phyloP scores from a whole-genome alignment of 2,113 vertebrate species.

The Microcebus ravelobensis region DNA sequence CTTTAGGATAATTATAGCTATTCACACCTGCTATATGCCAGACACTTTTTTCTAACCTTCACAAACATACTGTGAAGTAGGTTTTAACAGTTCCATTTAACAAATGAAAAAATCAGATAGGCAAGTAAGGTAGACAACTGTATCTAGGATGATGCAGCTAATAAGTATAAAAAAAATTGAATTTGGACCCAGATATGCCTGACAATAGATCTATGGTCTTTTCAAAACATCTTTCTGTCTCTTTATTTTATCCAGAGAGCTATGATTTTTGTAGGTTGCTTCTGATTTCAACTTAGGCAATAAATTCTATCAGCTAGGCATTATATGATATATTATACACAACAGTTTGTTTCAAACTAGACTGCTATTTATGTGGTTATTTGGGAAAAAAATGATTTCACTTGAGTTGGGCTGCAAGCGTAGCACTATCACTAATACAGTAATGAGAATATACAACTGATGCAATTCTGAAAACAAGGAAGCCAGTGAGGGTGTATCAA shows the following conservation, averaged over 20 bases:
- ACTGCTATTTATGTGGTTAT: neutral
- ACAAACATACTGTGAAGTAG: neutral
- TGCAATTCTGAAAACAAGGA: neutral
- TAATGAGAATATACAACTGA: neutral
- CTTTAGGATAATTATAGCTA: neutral
- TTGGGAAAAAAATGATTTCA: neutral
- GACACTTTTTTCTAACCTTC: neutral
- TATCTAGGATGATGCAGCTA: neutral
- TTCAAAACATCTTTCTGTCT: neutral
- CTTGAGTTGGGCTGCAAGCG: neutral
- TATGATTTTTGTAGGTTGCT: neutral
- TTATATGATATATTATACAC: neutral
- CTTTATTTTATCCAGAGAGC: neutral
- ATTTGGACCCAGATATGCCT: neutral
- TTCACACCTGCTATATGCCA: neutral
- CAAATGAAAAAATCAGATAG: neutral
- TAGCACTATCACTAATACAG: neutral
- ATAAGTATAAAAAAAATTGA: neutral
- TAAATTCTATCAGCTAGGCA: neutral
- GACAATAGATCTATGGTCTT: neutral
- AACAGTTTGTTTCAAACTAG: neutral
- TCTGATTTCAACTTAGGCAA: neutral
- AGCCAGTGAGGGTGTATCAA: neutral
- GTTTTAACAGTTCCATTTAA: neutral
- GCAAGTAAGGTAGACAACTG: neutral